phyloP scores from a whole-genome alignment of 2,113 vertebrate species.

The Alethe diademata region DNA sequence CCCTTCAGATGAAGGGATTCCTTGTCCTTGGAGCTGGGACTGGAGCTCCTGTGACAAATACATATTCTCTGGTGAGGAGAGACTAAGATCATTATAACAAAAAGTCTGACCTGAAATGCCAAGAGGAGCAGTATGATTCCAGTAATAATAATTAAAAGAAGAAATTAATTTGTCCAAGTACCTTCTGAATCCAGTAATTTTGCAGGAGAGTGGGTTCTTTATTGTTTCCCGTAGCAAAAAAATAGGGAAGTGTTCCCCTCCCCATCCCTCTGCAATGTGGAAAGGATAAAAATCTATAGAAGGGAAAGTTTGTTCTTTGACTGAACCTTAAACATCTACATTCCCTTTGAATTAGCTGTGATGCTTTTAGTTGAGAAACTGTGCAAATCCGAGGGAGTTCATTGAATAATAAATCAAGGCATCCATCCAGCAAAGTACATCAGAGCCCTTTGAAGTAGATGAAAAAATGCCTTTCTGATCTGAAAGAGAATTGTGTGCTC shows the following conservation, averaged over 20 bases:
- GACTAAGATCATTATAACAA: background rate
- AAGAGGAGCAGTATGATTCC: background rate
- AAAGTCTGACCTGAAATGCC: background rate
- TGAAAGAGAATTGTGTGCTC: background rate
- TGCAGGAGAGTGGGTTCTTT: background rate
- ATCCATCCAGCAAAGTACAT: background rate
- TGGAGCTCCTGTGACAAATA: background rate
- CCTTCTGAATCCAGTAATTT: background rate
- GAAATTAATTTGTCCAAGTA: background rate
- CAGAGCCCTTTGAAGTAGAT: background rate
- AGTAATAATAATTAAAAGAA: background rate
- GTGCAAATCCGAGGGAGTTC: background rate
- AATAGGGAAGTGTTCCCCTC: background rate
- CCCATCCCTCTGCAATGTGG: background rate
- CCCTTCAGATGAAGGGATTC: background rate
- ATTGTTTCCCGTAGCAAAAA: background rate
- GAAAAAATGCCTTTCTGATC: background rate
- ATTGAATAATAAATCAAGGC: constrained; percentile 34
- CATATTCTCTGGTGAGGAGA: background rate
- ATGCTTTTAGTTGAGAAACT: constrained; percentile 38
- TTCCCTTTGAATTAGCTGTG: constrained; percentile 1
- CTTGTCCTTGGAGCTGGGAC: background rate
- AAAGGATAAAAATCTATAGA: background rate
- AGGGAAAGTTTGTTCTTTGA: background rate
- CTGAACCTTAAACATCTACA: background rate